phyloP scores from a whole-genome alignment of 2,888 invertebrate species.

The Callinectes sapidus region DNA sequence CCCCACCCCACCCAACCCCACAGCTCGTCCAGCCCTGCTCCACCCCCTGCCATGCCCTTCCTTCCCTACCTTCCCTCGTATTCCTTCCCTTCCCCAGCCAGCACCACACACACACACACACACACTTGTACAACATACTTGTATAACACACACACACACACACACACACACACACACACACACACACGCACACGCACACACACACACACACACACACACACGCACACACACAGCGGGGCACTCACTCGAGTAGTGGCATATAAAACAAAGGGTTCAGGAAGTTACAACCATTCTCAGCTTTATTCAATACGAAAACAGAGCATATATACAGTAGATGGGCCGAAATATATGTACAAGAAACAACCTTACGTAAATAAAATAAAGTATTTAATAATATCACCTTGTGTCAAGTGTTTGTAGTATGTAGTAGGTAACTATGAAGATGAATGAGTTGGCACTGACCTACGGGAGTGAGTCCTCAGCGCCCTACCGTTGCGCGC shows the following conservation, averaged over 20 bases:
- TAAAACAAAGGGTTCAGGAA: constrained; percentile 40
- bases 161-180: not conserved
- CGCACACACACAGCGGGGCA: not conserved
- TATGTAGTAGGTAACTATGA: constrained; percentile 46
- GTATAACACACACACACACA: not conserved
- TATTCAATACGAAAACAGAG: constrained; percentile 65
- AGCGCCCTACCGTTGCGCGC: constrained; percentile 59
- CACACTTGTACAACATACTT: no score
- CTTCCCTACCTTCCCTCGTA: not conserved
- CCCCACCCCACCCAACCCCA: constrained; percentile 32
- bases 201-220: not conserved
- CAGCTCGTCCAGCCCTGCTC: not conserved
- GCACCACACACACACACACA: not conserved
- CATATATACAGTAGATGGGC: constrained; percentile 61
- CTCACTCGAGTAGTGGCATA: constrained; percentile 29
- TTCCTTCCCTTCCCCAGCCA: constrained; percentile 9
- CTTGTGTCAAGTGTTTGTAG: constrained; percentile 51
- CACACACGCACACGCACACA: not conserved
- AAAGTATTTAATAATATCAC: constrained; percentile 57
- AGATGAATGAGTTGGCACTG: constrained; percentile 63
- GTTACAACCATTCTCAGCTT: constrained; percentile 55
- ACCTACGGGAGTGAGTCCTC: constrained; percentile 58
- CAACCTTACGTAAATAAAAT: constrained; percentile 48
- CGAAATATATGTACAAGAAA: constrained; percentile 68
- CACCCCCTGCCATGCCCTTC: constrained; percentile 10